Evolutionary conservation across 2,888 invertebrate genomes (phyloP), one percentile per base, ranked within the genome.

Genomic region (Limnephilus rhombicus): DNA sequence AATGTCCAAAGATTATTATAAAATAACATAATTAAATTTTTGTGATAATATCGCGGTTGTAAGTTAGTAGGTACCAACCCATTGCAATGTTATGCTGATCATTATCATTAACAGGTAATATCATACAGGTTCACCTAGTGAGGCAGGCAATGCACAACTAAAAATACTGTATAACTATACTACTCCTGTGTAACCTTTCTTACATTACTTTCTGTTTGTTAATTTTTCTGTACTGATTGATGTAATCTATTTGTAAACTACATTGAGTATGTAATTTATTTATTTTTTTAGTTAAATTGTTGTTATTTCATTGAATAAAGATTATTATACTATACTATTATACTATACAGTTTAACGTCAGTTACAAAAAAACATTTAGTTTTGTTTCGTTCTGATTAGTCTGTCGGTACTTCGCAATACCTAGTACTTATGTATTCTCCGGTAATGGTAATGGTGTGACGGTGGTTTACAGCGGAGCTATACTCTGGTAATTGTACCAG

Each of bases 311-410:
- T n/a, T n/a, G n/a, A n/a, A n/a, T n/a, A n/a, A n/a, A n/a, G n/a
- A n/a, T n/a, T n/a, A n/a, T n/a, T n/a, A n/a, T n/a, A n/a, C n/a
- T n/a, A n/a, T n/a, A n/a, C n/a, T n/a, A n/a, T n/a, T n/a, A n/a
- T n/a, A n/a, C n/a, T n/a, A n/a, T n/a, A n/a, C n/a, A 24, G 68
- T 24, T 68, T 68, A 68, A 68, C 68, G 68, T 68, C 68, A n/a
- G 68, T n/a, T 9, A 68, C 68, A 68, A 68, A 31, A 31, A 68
- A 68, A 68, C 24, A 68, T 24, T 68, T 68, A 24, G 68, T 68
- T 68, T 68, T 68, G 68, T 68, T 68, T 68, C 68, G 68, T 68
- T 68, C 68, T 68, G 68, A 68, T 68, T 68, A 68, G 68, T 68
- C 68, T 68, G 68, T n/a, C 68, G 24, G 68, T 68, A 68, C 24